Conservation (phyloP, 2,797 vertebrate species). For the Sphenodon punctatus region DNA sequence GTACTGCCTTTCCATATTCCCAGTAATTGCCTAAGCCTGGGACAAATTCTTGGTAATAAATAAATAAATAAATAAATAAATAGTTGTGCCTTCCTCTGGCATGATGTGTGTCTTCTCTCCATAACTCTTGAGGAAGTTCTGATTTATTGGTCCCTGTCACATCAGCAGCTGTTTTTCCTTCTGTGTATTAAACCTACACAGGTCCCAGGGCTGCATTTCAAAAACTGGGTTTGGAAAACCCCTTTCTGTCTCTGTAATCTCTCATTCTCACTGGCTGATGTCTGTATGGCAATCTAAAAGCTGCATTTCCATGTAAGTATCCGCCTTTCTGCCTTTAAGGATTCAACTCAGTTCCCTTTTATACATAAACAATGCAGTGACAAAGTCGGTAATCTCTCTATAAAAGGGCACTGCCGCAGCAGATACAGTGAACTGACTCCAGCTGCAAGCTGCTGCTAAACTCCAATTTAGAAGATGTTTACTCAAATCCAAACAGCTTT, state of each 20-base stretch:
- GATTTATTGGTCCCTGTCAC: not conserved
- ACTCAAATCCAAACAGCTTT: not conserved
- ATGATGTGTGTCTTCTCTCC: not conserved
- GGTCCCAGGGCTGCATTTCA: not conserved
- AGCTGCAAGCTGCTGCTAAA: not conserved
- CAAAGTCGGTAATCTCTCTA: not conserved
- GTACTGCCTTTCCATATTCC: not conserved
- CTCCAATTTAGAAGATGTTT: not conserved
- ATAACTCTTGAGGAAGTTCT: not conserved
- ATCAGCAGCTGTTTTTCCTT: not conserved
- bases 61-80: too few species aligned
- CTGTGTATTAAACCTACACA: not conserved
- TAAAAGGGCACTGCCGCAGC: not conserved
- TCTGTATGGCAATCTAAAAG: not conserved
- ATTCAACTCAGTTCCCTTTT: not conserved
- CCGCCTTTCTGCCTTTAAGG: slow-evolving; percentile 9
- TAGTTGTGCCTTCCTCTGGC: not conserved
- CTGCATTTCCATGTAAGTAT: not conserved
- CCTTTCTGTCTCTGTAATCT: not conserved
- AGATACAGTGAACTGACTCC: not conserved
- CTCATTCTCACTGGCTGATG: not conserved
- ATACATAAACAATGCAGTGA: not conserved
- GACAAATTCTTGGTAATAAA: too few species aligned
- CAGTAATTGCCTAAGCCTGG: too few species aligned
- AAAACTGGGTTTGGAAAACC: not conserved